Conservation (phyloP, 2,888 invertebrate genomes). For the Pogonocherus hispidulus region DNA sequence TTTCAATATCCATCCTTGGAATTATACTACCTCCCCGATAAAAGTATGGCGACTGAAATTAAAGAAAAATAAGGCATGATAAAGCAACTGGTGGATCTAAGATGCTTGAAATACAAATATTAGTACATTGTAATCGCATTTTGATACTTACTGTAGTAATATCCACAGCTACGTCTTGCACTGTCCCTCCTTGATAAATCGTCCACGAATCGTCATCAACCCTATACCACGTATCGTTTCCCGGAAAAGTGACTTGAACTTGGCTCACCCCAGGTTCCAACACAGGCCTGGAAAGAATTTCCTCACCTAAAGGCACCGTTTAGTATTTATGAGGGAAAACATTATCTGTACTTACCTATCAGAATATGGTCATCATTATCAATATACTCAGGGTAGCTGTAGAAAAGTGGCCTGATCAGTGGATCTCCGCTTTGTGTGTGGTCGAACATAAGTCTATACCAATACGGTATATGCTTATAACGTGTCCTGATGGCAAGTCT, state of each 20-base stretch:
- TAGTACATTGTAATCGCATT: too few relatives aligned
- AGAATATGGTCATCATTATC: constrained; percentile 83
- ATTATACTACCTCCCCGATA: constrained; percentile 3
- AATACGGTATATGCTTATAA: constrained; percentile 89
- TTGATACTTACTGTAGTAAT: background rate
- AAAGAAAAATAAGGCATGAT: too few relatives aligned
- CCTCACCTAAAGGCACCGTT: background rate
- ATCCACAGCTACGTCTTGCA: background rate
- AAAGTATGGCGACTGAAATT: background rate
- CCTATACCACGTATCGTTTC: constrained; percentile 3
- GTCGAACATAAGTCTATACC: constrained; percentile 93
- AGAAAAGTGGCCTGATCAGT: constrained; percentile 90
- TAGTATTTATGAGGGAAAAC: background rate
- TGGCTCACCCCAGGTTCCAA: constrained; percentile 7
- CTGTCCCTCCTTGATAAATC: background rate
- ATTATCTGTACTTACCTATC: constrained; percentile 73
- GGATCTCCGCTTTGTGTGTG: constrained; percentile 86
- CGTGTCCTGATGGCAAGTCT: constrained; percentile 76
- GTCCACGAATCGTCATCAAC: constrained; percentile 4
- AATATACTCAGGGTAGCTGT: constrained; percentile 86
- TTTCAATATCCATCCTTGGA: constrained; percentile 6
- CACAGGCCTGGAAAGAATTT: constrained; percentile 8
- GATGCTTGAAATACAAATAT: too few relatives aligned
- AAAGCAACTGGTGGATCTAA: too few relatives aligned
- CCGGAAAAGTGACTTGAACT: constrained; percentile 4